A percentile compares a stretch with the other conserved stretches of the same genome.
phyloP scores from a whole-genome alignment of 2,888 invertebrate genomes.

The Abrostola tripartita region DNA sequence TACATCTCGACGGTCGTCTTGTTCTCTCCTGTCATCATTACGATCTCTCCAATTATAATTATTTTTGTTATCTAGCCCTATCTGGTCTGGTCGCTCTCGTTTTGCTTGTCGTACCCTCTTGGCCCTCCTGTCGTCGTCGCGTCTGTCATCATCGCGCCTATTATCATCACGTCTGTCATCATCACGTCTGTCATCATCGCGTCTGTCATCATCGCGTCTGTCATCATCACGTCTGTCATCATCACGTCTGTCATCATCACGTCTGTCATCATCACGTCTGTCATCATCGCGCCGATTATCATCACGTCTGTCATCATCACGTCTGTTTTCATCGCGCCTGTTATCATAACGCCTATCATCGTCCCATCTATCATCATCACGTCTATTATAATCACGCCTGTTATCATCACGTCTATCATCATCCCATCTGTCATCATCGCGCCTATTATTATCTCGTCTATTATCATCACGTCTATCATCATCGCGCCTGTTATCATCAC shows the following conservation, averaged over 20 bases:
- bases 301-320: not conserved
- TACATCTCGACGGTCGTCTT: slow-evolving; percentile 22
- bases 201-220: not conserved
- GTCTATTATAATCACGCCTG: not conserved
- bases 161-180: not conserved
- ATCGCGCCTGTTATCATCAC: not conserved
- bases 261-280: not conserved
- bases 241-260: not conserved
- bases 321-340: not conserved
- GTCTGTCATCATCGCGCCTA: not conserved
- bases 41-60: not conserved
- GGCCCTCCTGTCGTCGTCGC: not conserved
- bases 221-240: not conserved
- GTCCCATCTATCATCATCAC: not conserved
- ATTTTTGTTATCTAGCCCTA: not conserved
- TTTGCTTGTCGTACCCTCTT: not conserved
- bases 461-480: slow-evolving; percentile 3
- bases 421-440: not conserved
- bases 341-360: slow-evolving; percentile 6
- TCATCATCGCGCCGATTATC: not conserved
- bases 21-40: slow-evolving; percentile 2
- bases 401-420: not conserved
- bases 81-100: not conserved
- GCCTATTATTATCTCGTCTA: not conserved
- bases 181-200: not conserved